These are phyloP conservation scores for Eledona agricola DNA, from an alignment of 2,888 invertebrate genomes.

Conservation along the genomic window DNA sequence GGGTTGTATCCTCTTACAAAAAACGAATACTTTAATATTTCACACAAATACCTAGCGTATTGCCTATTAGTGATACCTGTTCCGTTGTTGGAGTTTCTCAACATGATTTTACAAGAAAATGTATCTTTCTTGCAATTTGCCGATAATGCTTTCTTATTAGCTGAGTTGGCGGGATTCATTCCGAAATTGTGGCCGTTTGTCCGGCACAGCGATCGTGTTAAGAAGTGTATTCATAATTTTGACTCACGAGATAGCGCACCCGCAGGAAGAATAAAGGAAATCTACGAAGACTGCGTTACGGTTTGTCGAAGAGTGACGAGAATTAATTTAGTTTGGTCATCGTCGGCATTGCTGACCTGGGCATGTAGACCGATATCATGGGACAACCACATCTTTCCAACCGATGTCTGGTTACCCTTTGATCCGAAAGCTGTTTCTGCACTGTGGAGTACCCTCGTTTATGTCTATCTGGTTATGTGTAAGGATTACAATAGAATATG, in stretches of 20 bases:
- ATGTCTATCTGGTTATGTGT: conserved; percentile 16
- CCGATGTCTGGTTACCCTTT: conserved; percentile 19
- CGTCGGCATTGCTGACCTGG: conserved; percentile 18
- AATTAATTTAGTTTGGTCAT: conserved; percentile 2
- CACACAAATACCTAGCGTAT: not conserved
- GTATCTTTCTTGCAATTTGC: conserved; percentile 1
- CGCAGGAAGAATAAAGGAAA: too few species aligned
- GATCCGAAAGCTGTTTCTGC: conserved; percentile 6
- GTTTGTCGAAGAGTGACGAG: conserved; percentile 4
- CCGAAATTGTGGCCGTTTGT: conserved; percentile 3
- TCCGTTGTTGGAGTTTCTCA: not conserved
- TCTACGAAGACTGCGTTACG: conserved; percentile 5
- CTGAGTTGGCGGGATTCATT: conserved; percentile 1
- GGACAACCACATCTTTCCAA: conserved; percentile 18
- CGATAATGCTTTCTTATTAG: not conserved
- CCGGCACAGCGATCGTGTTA: not conserved
- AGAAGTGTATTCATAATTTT: conserved; percentile 4
- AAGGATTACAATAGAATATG: not conserved
- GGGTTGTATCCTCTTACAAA: conserved; percentile 5
- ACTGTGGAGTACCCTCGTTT: conserved; percentile 1
- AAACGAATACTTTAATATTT: not conserved
- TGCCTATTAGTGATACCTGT: not conserved
- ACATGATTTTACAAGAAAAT: not conserved
- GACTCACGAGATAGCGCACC: too few species aligned
- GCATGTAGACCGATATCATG: conserved; percentile 12